A percentile compares a stretch with the other conserved stretches of the same genome.
These are phyloP conservation scores for Aphidius gifuensis DNA, from an alignment of 1,140 invertebrate species.

Conservation along the genomic window DNA sequence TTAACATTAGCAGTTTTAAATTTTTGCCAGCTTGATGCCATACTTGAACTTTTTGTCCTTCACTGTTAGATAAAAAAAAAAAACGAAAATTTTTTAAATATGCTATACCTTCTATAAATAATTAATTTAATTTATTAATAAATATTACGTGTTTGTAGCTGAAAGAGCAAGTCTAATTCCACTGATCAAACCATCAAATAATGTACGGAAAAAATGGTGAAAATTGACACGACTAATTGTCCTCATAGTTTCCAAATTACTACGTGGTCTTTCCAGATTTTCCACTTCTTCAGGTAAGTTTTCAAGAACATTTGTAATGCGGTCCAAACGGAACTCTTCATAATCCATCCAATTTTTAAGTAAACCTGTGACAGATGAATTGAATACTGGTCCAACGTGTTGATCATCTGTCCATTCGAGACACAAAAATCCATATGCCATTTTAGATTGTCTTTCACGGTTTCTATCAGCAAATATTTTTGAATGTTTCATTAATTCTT, in stretches of 20 bases:
- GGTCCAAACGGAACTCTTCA: constrained; percentile 43
- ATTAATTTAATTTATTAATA: too few relatives aligned
- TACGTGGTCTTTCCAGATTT: constrained; percentile 54
- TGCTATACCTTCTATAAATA: too few relatives aligned
- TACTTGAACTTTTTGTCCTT: constrained; percentile 49
- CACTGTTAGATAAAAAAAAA: constrained; percentile 34
- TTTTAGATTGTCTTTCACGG: constrained; percentile 45
- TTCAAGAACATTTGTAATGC: constrained; percentile 54
- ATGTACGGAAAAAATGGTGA: constrained; percentile 51
- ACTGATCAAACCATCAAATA: constrained; percentile 60
- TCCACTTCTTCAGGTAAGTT: constrained; percentile 55
- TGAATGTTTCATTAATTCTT: constrained; percentile 48
- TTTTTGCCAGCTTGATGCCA: constrained; percentile 62
- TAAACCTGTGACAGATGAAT: constrained; percentile 34
- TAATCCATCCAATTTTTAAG: constrained; percentile 50
- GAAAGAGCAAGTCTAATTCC: constrained; percentile 38
- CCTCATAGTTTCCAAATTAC: constrained; percentile 59
- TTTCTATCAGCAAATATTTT: constrained; percentile 33
- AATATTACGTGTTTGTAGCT: constrained; percentile 22
- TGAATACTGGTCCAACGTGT: constrained; percentile 34
- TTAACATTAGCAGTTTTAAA: constrained; percentile 59
- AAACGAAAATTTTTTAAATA: too few relatives aligned
- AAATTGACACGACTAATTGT: constrained; percentile 60
- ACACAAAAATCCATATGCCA: constrained; percentile 43
- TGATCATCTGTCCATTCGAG: constrained; percentile 45